Base-by-base conservation (phyloP, 1,140 invertebrate genomes). In the Scaptomyza hsui region DNA sequence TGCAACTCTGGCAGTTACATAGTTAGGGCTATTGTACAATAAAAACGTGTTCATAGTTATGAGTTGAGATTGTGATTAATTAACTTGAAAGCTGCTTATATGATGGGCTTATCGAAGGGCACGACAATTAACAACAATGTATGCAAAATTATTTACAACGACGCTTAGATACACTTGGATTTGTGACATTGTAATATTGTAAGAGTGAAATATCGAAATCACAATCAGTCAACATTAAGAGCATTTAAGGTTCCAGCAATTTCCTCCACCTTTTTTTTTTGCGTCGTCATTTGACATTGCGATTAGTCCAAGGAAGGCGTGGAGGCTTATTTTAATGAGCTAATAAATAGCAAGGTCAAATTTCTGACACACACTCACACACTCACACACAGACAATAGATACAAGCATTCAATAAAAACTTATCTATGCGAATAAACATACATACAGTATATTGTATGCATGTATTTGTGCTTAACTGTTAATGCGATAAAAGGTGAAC, bases 331-430 rank as follows among this genome's bases (percentile, higher is more conserved):
- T 35, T 56, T 44, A 51, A 52, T 45, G 45, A 19, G 45, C 35
- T 65, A 57, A 57, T 65, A 57, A 56, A 52, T 57, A 52, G 47
- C 61, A 71, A 71, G 68, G 67, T 21, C 51, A 51, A 35, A 29
- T 15, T 39, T 45, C 16, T 29, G 7, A 29, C 26, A 9, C 26
- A 29, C 35, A 59, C 26, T 29, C 26, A 29, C 35, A 59, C 21
- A 51, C 45, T 32, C 26, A 45, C 35, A 53, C 12, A 42, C 39
- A 26, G n/a, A 56, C 62, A 24, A 39, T 13, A 39, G 51, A 53
- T 53, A 53, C 19, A 39, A 37, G 1, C 29, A 21, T 2, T 12
- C 10, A 6, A 21, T 3, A 53, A 21, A 21, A 18, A 37, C 4
- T 16, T 32, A 32, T 48, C n/a, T 48, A 29, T 48, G 47, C 9